phyloP scores from a whole-genome alignment of 2,888 invertebrate genomes.

The Margaritifera margaritifera region DNA sequence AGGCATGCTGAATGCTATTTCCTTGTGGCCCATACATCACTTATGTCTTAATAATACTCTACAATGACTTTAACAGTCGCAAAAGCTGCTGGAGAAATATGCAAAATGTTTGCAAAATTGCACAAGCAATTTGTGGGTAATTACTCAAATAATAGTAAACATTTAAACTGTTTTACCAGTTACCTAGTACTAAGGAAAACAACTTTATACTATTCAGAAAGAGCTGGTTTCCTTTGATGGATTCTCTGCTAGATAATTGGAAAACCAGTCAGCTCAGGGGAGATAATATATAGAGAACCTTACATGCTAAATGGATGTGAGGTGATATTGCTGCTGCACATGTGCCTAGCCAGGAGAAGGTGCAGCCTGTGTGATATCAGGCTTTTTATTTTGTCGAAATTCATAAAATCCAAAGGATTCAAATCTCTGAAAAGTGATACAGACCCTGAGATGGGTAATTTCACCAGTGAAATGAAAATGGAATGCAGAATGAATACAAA shows the following conservation, averaged over 20 bases:
- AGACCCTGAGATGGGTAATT: too few species aligned
- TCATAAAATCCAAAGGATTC: too few species aligned
- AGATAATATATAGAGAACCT: background rate
- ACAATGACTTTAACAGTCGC: conserved; percentile 12
- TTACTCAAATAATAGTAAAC: conserved; percentile 36
- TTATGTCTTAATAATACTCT: conserved; percentile 27
- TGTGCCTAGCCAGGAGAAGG: too few species aligned
- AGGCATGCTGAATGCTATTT: background rate
- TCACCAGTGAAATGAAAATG: too few species aligned
- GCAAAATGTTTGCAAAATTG: conserved; percentile 7
- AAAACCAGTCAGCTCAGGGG: background rate
- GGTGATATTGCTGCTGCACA: background rate
- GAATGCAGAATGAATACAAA: too few species aligned
- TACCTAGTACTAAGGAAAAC: background rate
- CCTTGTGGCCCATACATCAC: background rate
- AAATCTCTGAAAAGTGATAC: too few species aligned
- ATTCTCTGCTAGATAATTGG: too few species aligned
- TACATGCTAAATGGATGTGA: background rate
- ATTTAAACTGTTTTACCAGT: conserved; percentile 23
- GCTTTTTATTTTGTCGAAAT: too few species aligned
- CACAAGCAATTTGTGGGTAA: conserved; percentile 38
- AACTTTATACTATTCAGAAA: too few species aligned
- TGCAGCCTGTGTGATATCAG: too few species aligned
- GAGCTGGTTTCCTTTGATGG: too few species aligned
- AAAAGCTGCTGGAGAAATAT: too few species aligned